Conservation (phyloP, 2,113 vertebrate genomes). For the Orthonyx spaldingii region DNA sequence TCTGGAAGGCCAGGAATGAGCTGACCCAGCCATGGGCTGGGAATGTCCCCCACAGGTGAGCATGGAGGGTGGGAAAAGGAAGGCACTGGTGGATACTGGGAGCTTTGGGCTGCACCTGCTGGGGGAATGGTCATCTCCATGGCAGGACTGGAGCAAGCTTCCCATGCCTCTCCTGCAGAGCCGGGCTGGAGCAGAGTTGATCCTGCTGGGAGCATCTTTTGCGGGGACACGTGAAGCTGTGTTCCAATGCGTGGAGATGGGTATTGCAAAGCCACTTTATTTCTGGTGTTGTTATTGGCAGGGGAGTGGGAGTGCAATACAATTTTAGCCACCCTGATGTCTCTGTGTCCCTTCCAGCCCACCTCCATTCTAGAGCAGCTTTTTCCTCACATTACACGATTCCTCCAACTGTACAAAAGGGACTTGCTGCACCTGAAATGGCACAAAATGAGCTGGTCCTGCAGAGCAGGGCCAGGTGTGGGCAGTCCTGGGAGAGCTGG, state of each 20-base stretch:
- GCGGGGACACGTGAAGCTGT: slow-evolving; percentile 28
- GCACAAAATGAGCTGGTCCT: background rate
- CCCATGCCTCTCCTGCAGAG: background rate
- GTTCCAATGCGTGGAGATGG: slow-evolving; percentile 45
- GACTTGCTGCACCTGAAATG: background rate
- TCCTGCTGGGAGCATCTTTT: slow-evolving; percentile 25
- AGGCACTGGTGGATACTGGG: background rate
- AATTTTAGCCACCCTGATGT: slow-evolving; percentile 65
- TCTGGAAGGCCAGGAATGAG: background rate
- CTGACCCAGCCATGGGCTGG: background rate
- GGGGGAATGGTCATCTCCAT: background rate
- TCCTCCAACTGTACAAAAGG: background rate
- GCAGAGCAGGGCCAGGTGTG: background rate
- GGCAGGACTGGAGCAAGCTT: background rate
- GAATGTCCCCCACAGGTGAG: background rate
- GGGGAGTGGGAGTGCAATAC: slow-evolving; percentile 66
- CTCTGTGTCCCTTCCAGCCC: slow-evolving; percentile 47
- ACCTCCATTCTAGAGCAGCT: slow-evolving; percentile 46
- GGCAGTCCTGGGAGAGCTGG: background rate
- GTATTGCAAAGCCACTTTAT: slow-evolving; percentile 64
- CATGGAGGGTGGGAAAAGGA: background rate
- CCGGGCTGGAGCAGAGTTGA: background rate
- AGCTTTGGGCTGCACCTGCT: background rate
- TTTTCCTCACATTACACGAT: background rate
- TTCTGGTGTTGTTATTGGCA: slow-evolving; percentile 65